Conservation (phyloP, 2,113 vertebrate species). For the Plecotus auritus region DNA sequence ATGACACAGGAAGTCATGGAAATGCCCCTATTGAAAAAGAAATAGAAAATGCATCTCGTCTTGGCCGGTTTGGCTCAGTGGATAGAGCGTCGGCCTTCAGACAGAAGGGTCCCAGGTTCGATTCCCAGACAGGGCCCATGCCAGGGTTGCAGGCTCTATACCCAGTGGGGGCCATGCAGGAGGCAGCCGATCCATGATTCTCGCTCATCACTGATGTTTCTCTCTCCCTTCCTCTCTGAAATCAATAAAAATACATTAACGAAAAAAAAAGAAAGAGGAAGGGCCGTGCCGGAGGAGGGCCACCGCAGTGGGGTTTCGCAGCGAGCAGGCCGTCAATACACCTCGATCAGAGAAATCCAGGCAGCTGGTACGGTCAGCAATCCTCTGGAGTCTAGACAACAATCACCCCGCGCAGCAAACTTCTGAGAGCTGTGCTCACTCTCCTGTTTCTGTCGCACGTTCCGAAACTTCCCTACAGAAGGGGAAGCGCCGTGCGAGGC, state of each 20-base stretch:
- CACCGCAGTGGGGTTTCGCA: neutral
- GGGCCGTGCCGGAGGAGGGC: no score
- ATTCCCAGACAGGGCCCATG: neutral
- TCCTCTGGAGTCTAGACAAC: neutral
- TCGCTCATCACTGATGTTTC: neutral
- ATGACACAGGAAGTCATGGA: neutral
- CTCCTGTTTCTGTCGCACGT: neutral
- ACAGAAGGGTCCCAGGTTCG: neutral
- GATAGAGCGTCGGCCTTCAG: neutral
- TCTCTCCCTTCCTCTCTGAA: neutral
- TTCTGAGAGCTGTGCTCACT: neutral
- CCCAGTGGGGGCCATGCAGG: neutral
- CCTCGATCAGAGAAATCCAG: neutral
- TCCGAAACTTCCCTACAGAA: neutral
- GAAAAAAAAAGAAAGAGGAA: no score
- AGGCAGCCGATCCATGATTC: neutral
- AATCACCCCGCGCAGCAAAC: neutral
- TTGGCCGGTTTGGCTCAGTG: neutral
- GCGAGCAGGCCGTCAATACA: neutral
- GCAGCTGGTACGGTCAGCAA: neutral
- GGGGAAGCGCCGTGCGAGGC: neutral
- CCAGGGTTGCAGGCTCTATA: neutral
- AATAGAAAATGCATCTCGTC: neutral
- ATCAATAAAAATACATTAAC: neutral
- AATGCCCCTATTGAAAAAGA: neutral